Evolutionary conservation across 2,113 vertebrate genomes (phyloP), one percentile per base, ranked within the genome.

Genomic region (Cynocephalus volans): DNA sequence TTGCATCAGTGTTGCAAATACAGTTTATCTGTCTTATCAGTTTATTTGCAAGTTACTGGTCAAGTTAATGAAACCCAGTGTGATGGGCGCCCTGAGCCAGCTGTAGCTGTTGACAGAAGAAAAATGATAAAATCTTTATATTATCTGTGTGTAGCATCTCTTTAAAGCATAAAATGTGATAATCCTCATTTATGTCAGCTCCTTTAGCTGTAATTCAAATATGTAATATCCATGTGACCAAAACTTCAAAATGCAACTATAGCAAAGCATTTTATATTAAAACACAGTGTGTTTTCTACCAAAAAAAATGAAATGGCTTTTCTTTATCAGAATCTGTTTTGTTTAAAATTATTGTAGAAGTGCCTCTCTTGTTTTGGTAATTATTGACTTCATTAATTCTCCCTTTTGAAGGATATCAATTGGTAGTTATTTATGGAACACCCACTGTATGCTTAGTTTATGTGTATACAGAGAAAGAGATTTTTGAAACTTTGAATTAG

Each of bases 171-270:
- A 26, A 41, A 77, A 89, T 70, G 62, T 92, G 36, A 82, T 56
- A 31, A 21, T 26, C 5, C 13, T 95, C 15, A 13, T 52, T 80
- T 79, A 77, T 50, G 26, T 79, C n/a, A 73, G 10, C 56, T 83
- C 73, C 75, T 94, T 96, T 94, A 14, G 15, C 83, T 69, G 26
- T 52, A 72, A 90, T 95, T 95, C 90, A 92, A 33, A 75, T 19
- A 88, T 54, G 13, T 67, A 72, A 85, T 67, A 84, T 70, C 33
- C 79, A 77, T 41, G 9, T 82, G 48, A 87, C 56, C 70, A 72
- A 56, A 90, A 56, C 14, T 45, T 90, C 50, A 80, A 83, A 85
- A 85, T 50, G 4, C 31, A 91, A 26, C 31, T 76, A 14, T 36
- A 88, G 10, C 52, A 75, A 91, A 90, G 15, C 67, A 67, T 92